These are phyloP conservation scores for Sebastes nivosus DNA, from an alignment of 2,797 vertebrate genomes.

Conservation along the genomic window DNA sequence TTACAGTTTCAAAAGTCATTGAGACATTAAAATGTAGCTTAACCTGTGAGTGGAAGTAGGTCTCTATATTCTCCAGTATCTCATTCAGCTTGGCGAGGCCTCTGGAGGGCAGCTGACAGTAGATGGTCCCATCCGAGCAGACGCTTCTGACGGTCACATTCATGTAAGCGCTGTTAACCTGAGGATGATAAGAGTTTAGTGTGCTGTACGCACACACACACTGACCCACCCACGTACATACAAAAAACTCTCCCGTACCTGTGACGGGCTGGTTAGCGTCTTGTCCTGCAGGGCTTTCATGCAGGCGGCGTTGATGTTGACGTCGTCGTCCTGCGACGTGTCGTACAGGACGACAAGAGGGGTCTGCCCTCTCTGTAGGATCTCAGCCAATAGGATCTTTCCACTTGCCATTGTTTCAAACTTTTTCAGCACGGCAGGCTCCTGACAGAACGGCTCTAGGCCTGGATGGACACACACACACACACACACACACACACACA, in stretches of 20 bases:
- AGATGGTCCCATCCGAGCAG: constrained; percentile 93
- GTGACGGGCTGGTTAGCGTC: constrained; percentile 85
- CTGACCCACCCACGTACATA: neutral
- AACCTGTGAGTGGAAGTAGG: constrained; percentile 90
- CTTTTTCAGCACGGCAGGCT: constrained; percentile 87
- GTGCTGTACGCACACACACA: neutral
- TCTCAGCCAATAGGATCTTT: constrained; percentile 93
- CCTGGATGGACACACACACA: constrained; percentile 76
- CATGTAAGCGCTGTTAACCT: constrained; percentile 91
- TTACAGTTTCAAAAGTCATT: neutral
- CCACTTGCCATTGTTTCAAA: constrained; percentile 91
- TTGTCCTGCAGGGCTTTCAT: constrained; percentile 90
- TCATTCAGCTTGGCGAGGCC: constrained; percentile 89
- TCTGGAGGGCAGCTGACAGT: constrained; percentile 92
- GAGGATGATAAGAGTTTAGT: constrained; percentile 12
- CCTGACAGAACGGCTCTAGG: constrained; percentile 90
- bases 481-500: neutral
- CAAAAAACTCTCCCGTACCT: constrained; percentile 78
- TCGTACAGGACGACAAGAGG: constrained; percentile 94
- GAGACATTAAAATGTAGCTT: neutral
- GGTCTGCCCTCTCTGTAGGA: constrained; percentile 84
- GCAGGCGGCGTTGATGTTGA: constrained; percentile 95
- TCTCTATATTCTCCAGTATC: constrained; percentile 87
- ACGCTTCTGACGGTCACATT: constrained; percentile 92
- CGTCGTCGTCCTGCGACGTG: constrained; percentile 95